Evolutionary conservation across 2,113 vertebrate species (phyloP).

Genomic region (Sardina pilchardus): DNA sequence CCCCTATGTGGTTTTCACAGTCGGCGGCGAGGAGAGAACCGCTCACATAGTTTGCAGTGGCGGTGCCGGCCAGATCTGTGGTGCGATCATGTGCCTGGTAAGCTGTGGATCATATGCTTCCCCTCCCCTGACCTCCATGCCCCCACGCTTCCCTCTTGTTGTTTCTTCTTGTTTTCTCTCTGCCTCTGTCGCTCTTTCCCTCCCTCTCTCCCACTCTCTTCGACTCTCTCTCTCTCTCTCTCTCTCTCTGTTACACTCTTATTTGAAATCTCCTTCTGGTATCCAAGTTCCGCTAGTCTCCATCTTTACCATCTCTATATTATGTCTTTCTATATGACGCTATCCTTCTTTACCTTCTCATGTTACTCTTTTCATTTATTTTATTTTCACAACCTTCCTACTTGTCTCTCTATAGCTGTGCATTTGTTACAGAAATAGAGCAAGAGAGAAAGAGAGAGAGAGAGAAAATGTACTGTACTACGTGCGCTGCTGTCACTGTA

Average conservation of each 20-base stretch:
- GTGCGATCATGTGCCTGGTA: conserved; percentile 41
- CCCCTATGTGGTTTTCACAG: conserved; percentile 30
- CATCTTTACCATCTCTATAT: too few relatives aligned
- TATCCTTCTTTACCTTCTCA: too few relatives aligned
- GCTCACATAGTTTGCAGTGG: conserved; percentile 22
- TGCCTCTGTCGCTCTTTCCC: not conserved
- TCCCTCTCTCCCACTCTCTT: not conserved
- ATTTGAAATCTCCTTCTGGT: not conserved
- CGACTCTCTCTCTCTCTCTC: not conserved
- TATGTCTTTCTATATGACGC: too few relatives aligned
- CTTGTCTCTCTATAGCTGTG: not conserved
- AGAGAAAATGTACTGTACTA: not conserved
- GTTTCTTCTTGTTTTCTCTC: conserved; percentile 8
- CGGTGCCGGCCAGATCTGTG: conserved; percentile 41
- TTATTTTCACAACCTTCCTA: not conserved
- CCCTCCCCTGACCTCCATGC: not conserved
- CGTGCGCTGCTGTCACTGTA: not conserved
- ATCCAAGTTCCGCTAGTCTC: too few relatives aligned
- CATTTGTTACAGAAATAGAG: not conserved
- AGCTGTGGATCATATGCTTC: conserved; percentile 37
- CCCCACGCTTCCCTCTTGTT: not conserved
- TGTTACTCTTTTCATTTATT: not conserved
- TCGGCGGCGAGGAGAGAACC: conserved; percentile 26
- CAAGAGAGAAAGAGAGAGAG: not conserved
- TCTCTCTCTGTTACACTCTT: not conserved